phyloP scores from a whole-genome alignment of 2,888 invertebrate genomes.

The Allophyes oxyacanthae region DNA sequence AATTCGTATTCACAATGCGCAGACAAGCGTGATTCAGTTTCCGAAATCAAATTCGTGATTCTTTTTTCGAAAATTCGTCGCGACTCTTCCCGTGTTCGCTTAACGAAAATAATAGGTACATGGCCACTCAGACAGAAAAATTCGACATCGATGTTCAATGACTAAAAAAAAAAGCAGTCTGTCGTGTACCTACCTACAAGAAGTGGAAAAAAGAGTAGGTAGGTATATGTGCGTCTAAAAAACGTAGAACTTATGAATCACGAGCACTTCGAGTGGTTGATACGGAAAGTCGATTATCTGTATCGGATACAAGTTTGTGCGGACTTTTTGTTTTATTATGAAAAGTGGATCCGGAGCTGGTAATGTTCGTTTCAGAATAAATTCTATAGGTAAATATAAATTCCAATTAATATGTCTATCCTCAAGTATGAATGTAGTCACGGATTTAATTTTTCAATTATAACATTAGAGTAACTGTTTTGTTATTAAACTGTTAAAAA shows the following conservation, averaged over 20 bases:
- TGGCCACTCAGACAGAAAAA: constrained; percentile 58
- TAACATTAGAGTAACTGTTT: too few relatives aligned
- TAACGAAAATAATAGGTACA: constrained; percentile 43
- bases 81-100: constrained; percentile 9
- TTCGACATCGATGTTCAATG: constrained; percentile 32
- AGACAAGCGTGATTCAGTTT: constrained; percentile 8
- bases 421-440: too few relatives aligned
- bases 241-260: constrained; percentile 32
- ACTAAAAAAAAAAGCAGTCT: constrained; percentile 20
- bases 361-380: too few relatives aligned
- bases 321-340: constrained; percentile 18
- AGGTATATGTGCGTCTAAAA: constrained; percentile 34
- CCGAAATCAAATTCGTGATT: constrained; percentile 6
- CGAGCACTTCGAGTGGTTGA: constrained; percentile 23
- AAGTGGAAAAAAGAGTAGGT: constrained; percentile 26
- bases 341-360: too few relatives aligned
- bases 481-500: constrained; percentile 9
- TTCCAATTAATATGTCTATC: too few relatives aligned
- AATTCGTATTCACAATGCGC: neutral
- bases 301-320: constrained; percentile 12
- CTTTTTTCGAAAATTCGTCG: constrained; percentile 23
- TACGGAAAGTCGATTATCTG: constrained; percentile 28
- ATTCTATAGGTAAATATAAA: too few relatives aligned
- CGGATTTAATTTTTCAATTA: too few relatives aligned
- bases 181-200: constrained; percentile 22